Percentiles rank a stretch among this genome's conserved stretches.
These are phyloP conservation scores for Tipula lateralis DNA, from an alignment of 2,888 invertebrate genomes.

Conservation along the genomic window DNA sequence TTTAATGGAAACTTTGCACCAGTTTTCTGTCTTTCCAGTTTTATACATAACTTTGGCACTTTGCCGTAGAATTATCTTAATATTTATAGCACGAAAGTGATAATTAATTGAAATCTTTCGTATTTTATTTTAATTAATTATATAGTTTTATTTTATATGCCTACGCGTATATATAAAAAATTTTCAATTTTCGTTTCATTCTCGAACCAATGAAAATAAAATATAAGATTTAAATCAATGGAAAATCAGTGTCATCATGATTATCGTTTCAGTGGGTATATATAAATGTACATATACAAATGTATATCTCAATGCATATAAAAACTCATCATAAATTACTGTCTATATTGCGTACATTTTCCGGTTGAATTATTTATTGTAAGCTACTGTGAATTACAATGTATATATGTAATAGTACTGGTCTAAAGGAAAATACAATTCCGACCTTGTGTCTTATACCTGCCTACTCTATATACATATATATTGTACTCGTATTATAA, in stretches of 20 bases:
- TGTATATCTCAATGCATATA: not conserved
- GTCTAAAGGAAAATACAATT: not conserved
- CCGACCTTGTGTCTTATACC: not conserved
- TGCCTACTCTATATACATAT: not conserved
- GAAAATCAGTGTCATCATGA: not conserved
- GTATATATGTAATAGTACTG: not conserved
- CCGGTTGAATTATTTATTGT: not conserved
- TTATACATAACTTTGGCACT: not conserved
- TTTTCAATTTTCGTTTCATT: not conserved
- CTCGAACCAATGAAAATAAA: not conserved
- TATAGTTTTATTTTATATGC: not conserved
- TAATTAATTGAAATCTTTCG: not conserved
- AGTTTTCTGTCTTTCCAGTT: not conserved
- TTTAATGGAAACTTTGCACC: not conserved
- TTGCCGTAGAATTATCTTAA: not conserved
- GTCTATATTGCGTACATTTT: not conserved
- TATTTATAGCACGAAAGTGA: not conserved
- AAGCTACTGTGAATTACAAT: constrained; percentile 19
- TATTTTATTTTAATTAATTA: not conserved
- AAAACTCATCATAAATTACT: not conserved
- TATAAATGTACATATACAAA: not conserved
- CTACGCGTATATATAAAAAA: not conserved
- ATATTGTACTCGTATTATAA: not conserved
- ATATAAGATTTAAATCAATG: not conserved
- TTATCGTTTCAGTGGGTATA: not conserved